Conservation (phyloP, 2,113 vertebrate species). For the Thalassoma bifasciatum region DNA sequence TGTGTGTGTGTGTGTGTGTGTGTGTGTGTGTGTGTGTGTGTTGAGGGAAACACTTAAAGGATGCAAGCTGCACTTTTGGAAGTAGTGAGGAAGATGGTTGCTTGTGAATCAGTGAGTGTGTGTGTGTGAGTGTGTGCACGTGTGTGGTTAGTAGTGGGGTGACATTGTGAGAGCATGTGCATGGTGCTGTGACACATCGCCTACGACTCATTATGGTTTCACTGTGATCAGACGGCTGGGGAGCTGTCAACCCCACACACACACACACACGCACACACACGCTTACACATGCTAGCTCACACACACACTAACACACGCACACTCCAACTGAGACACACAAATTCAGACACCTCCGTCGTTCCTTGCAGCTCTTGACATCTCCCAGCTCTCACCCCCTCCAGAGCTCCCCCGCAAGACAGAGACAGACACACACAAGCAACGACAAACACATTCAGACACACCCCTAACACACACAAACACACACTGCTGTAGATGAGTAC, state of each 20-base stretch:
- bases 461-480: slow-evolving; percentile 28
- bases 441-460: background rate
- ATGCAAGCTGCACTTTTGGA: slow-evolving; percentile 71
- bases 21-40: slow-evolving; percentile 24
- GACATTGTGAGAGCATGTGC: slow-evolving; percentile 71
- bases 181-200: slow-evolving; percentile 71
- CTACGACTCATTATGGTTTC: slow-evolving; percentile 82
- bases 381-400: slow-evolving; percentile 73
- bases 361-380: slow-evolving; percentile 79
- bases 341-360: slow-evolving; percentile 67
- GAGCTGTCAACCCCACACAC: slow-evolving; percentile 71
- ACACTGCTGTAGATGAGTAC: slow-evolving; percentile 23
- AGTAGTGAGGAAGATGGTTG: slow-evolving; percentile 42
- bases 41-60: slow-evolving; percentile 58
- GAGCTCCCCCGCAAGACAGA: slow-evolving; percentile 68
- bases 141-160: slow-evolving; percentile 55
- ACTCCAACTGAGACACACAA: slow-evolving; percentile 2
- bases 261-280: slow-evolving; percentile 49
- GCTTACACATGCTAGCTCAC: slow-evolving; percentile 16
- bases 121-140: slow-evolving; percentile 31
- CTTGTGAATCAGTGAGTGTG: slow-evolving; percentile 47
- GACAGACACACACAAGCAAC: slow-evolving; percentile 36
- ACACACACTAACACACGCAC: background rate
- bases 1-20: slow-evolving; percentile 16
- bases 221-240: slow-evolving; percentile 76